Conservation (phyloP, 2,888 invertebrate genomes). For the Pammene aurita region DNA sequence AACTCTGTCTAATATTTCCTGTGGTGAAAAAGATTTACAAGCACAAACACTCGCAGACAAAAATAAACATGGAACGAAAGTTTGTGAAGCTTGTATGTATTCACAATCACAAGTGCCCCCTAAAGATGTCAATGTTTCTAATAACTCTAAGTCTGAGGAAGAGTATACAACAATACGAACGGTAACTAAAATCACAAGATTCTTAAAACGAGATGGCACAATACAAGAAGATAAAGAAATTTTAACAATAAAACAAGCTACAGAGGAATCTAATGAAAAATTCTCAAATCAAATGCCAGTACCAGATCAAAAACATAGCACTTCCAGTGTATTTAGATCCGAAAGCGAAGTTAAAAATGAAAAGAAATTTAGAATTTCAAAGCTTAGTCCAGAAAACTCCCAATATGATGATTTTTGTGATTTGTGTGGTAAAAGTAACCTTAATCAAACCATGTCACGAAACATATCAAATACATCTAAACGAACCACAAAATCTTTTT, state of each 20-base stretch:
- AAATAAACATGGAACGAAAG: background rate
- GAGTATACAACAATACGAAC: constrained; percentile 53
- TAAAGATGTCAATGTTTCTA: background rate
- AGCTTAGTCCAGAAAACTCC: background rate
- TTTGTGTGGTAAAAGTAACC: background rate
- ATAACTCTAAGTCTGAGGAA: background rate
- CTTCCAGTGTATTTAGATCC: no score
- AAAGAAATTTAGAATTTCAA: background rate
- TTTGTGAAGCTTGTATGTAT: background rate
- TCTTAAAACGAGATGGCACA: constrained; percentile 54
- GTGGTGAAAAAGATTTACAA: background rate
- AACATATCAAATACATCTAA: background rate
- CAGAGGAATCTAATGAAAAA: constrained; percentile 45
- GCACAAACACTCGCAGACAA: background rate
- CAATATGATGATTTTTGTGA: background rate
- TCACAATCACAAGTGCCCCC: no score
- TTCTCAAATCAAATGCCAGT: background rate
- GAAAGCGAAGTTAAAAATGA: no score
- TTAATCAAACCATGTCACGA: background rate
- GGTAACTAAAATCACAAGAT: constrained; percentile 54
- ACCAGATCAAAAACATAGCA: background rate
- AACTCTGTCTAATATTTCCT: background rate
- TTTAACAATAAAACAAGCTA: constrained; percentile 56
- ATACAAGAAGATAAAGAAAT: constrained; percentile 56
- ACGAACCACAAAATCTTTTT: background rate